phyloP scores from a whole-genome alignment of 2,797 vertebrate species.

The Myoxocephalus aenaeus region DNA sequence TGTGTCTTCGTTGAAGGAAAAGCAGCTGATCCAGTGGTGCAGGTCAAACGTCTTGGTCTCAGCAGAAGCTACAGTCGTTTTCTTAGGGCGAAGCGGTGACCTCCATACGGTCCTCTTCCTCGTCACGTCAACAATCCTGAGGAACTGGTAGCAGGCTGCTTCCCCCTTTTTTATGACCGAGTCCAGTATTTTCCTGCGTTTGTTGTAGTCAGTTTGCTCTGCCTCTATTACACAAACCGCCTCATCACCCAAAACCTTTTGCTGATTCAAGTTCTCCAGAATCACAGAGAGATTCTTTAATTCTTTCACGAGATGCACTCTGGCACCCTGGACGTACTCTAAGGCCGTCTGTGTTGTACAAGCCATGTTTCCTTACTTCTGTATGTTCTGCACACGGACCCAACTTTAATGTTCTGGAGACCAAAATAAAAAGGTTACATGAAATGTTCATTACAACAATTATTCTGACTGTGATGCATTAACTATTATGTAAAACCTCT shows the following conservation, averaged over 20 bases:
- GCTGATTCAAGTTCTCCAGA: slow-evolving; percentile 39
- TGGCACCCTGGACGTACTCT: slow-evolving; percentile 3
- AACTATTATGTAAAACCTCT: neutral
- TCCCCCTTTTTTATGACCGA: slow-evolving; percentile 32
- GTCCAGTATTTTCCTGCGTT: slow-evolving; percentile 37
- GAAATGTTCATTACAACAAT: neutral
- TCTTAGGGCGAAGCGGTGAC: no score
- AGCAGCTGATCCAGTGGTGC: slow-evolving; percentile 48
- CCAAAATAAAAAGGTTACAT: neutral
- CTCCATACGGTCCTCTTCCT: slow-evolving; percentile 16
- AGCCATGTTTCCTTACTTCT: slow-evolving; percentile 41
- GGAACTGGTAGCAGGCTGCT: slow-evolving; percentile 29
- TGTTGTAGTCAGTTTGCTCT: slow-evolving; percentile 1
- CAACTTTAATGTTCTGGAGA: slow-evolving; percentile 24
- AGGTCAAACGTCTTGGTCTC: slow-evolving; percentile 6
- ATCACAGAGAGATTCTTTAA: slow-evolving; percentile 38
- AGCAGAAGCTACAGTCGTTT: no score
- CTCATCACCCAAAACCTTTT: slow-evolving; percentile 3
- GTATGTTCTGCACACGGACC: neutral
- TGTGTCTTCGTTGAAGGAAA: slow-evolving; percentile 30
- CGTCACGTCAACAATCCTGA: neutral
- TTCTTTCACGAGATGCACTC: neutral
- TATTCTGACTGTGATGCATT: neutral
- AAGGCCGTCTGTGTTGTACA: slow-evolving; percentile 25
- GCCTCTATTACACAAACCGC: slow-evolving; percentile 23